Base-by-base conservation (phyloP, 1,140 invertebrate species). In the Goniozus legneri region DNA sequence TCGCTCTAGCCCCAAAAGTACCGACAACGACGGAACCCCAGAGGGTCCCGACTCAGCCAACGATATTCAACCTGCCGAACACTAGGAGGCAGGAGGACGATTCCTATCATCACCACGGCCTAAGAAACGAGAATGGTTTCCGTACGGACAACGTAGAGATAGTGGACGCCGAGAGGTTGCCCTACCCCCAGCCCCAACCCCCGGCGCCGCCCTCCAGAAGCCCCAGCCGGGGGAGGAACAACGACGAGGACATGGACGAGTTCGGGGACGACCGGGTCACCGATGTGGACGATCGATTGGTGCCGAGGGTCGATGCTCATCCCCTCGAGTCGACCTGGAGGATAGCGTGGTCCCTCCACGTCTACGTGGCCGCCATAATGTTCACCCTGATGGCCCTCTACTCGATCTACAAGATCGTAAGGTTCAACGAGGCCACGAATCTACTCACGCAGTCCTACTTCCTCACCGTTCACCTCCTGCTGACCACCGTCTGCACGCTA, bases 341-440 rank as follows among this genome's bases (percentile, higher is more conserved):
- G 0, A 84, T 90, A 55, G 88, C 89, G 2, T 94, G 91, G 91
- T 88, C 91, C 52, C 78, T 94, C 10, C 91, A 95, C 61, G 86
- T 94, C 1, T 95, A 95, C 74, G 67, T 89, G 8, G 86, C 88
- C 0, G 91, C 89, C 0, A 82, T 86, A 10, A 79, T 91, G 54
- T 95, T 93, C 62, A 85, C 87, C 0, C 70, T 92, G 7, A 72
- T 95, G 54, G 87, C 88, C 0, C 77, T 90, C 1, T 91, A 86
- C 64, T 90, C 87, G 1, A 84, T 92, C 19, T 87, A 88, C 62
- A 89, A 89, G 65, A 82, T 91, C 27, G 82, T 90, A 10, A 82
- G 85, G 19, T 88, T 89, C 70, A 87, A 88, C 63, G 87, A 88
- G 58, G 82, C 85, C 40, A 88, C 87, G 3, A 87, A 89, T 72